phyloP scores from a whole-genome alignment of 2,888 invertebrate genomes.

The Syritta pipiens region DNA sequence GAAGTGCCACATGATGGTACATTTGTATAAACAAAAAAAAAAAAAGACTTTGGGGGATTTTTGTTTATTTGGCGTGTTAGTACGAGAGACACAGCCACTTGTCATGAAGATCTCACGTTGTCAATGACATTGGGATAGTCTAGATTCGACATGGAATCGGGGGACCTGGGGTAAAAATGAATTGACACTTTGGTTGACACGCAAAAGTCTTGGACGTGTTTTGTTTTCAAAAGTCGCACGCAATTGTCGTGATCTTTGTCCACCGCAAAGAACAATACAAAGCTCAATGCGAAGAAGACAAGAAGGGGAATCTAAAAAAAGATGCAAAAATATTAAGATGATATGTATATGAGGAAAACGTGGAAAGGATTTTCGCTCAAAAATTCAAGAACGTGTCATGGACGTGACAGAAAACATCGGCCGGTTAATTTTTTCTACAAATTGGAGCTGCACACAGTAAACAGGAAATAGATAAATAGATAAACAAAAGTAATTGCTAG shows the following conservation, averaged over 20 bases:
- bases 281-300: neutral
- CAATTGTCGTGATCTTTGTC: conserved; percentile 1
- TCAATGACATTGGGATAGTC: conserved; percentile 62
- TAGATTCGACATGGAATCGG: conserved; percentile 4
- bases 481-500: conserved; percentile 29
- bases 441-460: conserved; percentile 24
- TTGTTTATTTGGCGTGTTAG: conserved; percentile 38
- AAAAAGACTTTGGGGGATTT: neutral
- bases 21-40: conserved; percentile 29
- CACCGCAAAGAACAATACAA: neutral
- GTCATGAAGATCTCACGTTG: conserved; percentile 63
- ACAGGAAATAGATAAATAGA: conserved; percentile 30
- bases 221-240: neutral
- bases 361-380: neutral
- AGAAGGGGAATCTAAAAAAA: too few species aligned
- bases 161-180: too few species aligned
- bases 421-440: neutral
- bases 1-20: neutral
- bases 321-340: too few species aligned
- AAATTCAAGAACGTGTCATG: conserved; percentile 1
- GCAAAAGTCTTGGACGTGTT: neutral
- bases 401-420: conserved; percentile 12
- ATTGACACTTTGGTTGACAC: conserved; percentile 49
- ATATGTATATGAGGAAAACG: too few species aligned
- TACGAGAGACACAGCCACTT: conserved; percentile 47